These are phyloP conservation scores for Pterocles burchelli DNA, from an alignment of 2,113 vertebrate species.

Conservation along the genomic window DNA sequence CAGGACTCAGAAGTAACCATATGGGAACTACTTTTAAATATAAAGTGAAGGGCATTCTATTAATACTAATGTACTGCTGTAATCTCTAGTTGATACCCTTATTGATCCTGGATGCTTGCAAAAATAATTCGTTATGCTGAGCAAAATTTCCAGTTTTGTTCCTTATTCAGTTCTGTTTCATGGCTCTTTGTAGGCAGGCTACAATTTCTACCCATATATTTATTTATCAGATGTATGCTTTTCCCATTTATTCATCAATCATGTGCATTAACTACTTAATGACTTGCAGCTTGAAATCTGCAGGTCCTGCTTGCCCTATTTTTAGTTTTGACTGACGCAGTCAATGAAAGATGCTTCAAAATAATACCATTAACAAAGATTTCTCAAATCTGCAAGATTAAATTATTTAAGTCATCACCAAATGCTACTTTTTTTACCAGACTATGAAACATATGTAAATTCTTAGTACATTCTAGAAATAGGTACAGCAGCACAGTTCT, in stretches of 20 bases:
- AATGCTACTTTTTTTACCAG: background rate
- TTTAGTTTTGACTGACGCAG: background rate
- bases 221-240: slow-evolving; percentile 15
- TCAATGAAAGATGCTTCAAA: background rate
- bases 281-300: background rate
- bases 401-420: background rate
- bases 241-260: background rate
- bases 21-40: background rate
- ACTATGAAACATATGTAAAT: background rate
- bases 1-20: background rate
- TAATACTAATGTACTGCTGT: background rate
- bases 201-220: background rate
- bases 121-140: background rate
- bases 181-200: background rate
- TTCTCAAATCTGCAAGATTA: background rate
- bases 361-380: background rate
- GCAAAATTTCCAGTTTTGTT: background rate
- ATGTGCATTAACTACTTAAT: slow-evolving; percentile 9
- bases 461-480: background rate
- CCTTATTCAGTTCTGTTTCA: background rate
- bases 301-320: background rate
- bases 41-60: background rate
- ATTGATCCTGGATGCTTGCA: background rate
- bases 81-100: background rate
- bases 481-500: background rate